Percentiles rank a stretch among this genome's conserved stretches.
Evolutionary conservation across 2,113 vertebrate genomes (phyloP).

Genomic region (Heteronetta atricapilla): DNA sequence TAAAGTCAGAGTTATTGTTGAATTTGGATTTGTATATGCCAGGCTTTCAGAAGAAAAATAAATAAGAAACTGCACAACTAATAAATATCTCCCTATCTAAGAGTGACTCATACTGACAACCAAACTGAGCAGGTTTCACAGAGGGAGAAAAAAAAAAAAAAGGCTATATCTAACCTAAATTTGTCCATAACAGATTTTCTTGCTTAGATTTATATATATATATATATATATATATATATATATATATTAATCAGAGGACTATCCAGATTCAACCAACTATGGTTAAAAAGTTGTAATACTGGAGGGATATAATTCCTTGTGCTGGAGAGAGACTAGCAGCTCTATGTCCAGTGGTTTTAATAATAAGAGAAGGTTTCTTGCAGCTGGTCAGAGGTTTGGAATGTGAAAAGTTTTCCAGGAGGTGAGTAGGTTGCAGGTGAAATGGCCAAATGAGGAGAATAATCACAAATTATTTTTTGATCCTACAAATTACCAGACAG

Average conservation of each 20-base stretch:
- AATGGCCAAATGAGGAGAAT: slow-evolving; percentile 30
- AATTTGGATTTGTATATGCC: neutral
- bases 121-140: neutral
- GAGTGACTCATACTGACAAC: neutral
- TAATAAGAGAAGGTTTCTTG: slow-evolving; percentile 38
- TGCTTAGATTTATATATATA: neutral
- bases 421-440: slow-evolving; percentile 33
- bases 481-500: neutral
- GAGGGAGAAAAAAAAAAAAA: neutral
- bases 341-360: slow-evolving; percentile 7
- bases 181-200: neutral
- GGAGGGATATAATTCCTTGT: neutral
- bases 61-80: neutral
- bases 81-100: neutral
- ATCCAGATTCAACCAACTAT: neutral
- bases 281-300: slow-evolving; percentile 36
- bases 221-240: no score
- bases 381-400: slow-evolving; percentile 51
- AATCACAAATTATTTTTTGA: slow-evolving; percentile 21
- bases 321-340: slow-evolving; percentile 1
- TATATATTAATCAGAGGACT: neutral
- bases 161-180: neutral
- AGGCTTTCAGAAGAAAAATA: neutral
- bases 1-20: neutral
- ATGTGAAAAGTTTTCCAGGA: slow-evolving; percentile 41